Percentiles rank a stretch among this genome's conserved stretches.
These are phyloP conservation scores for Thaumatotibia leucotreta DNA, from an alignment of 1,140 invertebrate species.

Conservation along the genomic window DNA sequence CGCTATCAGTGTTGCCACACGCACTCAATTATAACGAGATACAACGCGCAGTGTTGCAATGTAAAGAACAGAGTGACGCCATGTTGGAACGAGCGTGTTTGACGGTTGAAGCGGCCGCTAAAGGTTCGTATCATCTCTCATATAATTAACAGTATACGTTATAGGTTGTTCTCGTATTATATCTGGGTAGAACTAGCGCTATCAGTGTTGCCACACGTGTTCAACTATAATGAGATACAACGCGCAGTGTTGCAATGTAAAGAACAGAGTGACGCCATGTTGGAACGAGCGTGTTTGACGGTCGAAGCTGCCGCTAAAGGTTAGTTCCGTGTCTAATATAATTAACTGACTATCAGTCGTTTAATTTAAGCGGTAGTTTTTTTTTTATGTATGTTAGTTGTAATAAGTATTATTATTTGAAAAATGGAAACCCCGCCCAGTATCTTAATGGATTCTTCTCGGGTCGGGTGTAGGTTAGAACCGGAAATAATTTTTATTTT, in stretches of 20 bases:
- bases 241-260: slow-evolving; percentile 97
- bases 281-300: slow-evolving; percentile 96
- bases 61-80: slow-evolving; percentile 97
- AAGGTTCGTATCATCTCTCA: slow-evolving; percentile 71
- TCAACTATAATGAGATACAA: slow-evolving; percentile 99
- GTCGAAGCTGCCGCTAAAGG: slow-evolving; percentile 96
- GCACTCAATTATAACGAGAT: slow-evolving; percentile 99
- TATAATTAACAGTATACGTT: too few relatives aligned
- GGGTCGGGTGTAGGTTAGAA: too few relatives aligned
- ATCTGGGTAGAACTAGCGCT: slow-evolving; percentile 90
- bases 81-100: slow-evolving; percentile 98
- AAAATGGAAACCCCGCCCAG: too few relatives aligned
- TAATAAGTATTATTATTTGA: too few relatives aligned
- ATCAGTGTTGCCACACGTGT: slow-evolving; percentile 94
- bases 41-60: slow-evolving; percentile 94
- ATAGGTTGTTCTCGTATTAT: neutral
- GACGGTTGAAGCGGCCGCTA: slow-evolving; percentile 96
- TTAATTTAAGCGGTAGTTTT: too few relatives aligned
- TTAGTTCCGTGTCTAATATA: slow-evolving; percentile 8
- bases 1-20: slow-evolving; percentile 95
- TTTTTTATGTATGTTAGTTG: too few relatives aligned
- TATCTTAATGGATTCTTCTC: too few relatives aligned
- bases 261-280: slow-evolving; percentile 97
- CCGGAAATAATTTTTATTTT: too few relatives aligned
- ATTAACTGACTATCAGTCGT: too few relatives aligned